Conservation (phyloP, 1,140 invertebrate genomes). For the Galleria mellonella region DNA sequence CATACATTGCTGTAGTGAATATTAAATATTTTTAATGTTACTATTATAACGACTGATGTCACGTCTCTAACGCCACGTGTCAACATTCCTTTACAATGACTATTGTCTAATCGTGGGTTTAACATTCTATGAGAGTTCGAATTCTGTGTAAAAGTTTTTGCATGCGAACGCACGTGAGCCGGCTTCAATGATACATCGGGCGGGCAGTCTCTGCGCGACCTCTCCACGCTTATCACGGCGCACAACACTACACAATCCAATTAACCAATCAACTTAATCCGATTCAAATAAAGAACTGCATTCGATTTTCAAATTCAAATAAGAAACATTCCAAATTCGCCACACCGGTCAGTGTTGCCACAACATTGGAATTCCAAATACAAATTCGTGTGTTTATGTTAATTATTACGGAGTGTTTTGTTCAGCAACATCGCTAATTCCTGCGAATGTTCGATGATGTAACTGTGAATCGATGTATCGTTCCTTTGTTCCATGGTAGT, state of each 20-base stretch:
- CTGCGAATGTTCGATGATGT: constrained; percentile 47
- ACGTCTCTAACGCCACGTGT: constrained; percentile 4
- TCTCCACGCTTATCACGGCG: constrained; percentile 53
- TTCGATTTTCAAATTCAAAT: constrained; percentile 8
- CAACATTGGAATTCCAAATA: constrained; percentile 6
- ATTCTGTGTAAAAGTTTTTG: constrained; percentile 56
- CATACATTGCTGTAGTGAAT: too few relatives aligned
- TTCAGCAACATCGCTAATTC: constrained; percentile 32
- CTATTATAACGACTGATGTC: background rate
- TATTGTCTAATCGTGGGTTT: constrained; percentile 4
- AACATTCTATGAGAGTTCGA: constrained; percentile 28
- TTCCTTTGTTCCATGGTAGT: constrained; percentile 31
- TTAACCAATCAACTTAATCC: constrained; percentile 32
- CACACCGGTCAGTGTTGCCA: constrained; percentile 2
- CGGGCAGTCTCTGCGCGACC: constrained; percentile 50
- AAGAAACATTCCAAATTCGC: constrained; percentile 2
- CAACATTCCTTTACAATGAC: constrained; percentile 7
- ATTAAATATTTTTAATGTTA: too few relatives aligned
- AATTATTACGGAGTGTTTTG: constrained; percentile 22
- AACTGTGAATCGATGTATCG: constrained; percentile 40
- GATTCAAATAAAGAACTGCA: constrained; percentile 17
- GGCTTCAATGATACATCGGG: constrained; percentile 46
- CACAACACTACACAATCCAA: constrained; percentile 30
- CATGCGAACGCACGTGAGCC: constrained; percentile 55
- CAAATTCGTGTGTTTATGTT: constrained; percentile 20